Conservation (phyloP, 2,113 vertebrate species). For the Dendrocopos noguchii region DNA sequence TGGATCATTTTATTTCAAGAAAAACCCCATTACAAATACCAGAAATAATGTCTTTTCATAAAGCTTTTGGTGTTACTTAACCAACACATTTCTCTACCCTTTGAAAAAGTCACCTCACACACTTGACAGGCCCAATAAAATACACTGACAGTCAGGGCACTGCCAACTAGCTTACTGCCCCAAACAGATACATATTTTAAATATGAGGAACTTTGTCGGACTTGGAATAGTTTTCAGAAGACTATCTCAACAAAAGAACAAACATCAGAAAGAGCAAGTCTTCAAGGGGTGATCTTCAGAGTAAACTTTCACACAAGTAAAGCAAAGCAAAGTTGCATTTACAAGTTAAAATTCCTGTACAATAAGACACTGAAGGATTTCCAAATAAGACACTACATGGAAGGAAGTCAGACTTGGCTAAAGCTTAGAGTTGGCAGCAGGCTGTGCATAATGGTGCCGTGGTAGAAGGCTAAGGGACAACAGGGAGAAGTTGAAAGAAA, state of each 20-base stretch:
- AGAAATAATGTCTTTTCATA: not conserved
- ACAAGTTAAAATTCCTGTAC: not conserved
- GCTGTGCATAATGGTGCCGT: rapidly evolving
- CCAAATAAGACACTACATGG: not conserved
- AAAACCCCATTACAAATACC: not conserved
- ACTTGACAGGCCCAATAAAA: not conserved
- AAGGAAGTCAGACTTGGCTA: not conserved
- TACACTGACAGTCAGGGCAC: not conserved
- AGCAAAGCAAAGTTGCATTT: not conserved
- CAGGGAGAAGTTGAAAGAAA: not conserved
- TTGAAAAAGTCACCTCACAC: not conserved
- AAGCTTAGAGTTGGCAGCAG: not conserved
- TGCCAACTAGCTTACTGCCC: not conserved
- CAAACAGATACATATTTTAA: not conserved
- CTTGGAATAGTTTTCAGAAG: not conserved
- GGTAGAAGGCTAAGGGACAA: not conserved
- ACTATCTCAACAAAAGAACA: not conserved
- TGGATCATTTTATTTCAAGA: not conserved
- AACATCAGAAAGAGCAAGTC: not conserved
- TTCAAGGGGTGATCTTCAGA: not conserved
- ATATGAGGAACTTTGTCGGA: not conserved
- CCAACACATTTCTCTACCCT: not conserved
- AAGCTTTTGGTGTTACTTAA: not conserved
- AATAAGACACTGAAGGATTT: not conserved
- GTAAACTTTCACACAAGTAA: not conserved